Base-by-base conservation (phyloP, 2,113 vertebrate species). In the Micronisus gabar region DNA sequence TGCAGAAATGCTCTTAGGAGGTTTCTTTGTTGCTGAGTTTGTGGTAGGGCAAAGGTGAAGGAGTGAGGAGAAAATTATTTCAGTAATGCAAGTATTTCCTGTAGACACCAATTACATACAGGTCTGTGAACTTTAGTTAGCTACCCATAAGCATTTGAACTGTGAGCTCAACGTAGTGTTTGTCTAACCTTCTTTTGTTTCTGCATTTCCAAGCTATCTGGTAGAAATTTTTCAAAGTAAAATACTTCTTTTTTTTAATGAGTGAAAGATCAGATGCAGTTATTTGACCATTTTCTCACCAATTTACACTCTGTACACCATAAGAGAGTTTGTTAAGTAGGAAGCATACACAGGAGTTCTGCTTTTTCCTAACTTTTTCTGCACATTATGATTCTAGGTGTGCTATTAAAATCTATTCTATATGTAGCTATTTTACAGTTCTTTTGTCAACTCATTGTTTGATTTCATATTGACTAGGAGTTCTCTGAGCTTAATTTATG, bases 51-150 rank as follows among this genome's bases (percentile, higher is more conserved):
- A 95, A 80, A 93, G 92, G 79, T 81, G 83, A 92, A 87, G 27
- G 58, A 71, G 59, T 7, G 2, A 47, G 55, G 80, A 95, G 81
- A 94, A 93, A 94, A 73, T 90, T 92, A 78, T 93, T 96, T 74
- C 32, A 30, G 94, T 92, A 92, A 91, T 8, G 3, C 61, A 82
- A 86, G 62, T 96, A 90, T 94, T 95, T 95, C 93, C 74, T 93
- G 89, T 89, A 95, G 96, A 94, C 95, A 89, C 76, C 94, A 96
- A 96, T 95, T 96, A 82, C 86, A 85, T 96, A 75, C 65, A 91
- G 62, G 96, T 97, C 91, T 96, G 81, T 96, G 95, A 95, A 97
- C 95, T 97, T 97, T 58, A 93, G 72, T 95, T 83, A 95, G 59
- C 90, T 87, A 72, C 75, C 80, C 81, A 82, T 81, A 95, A 92